These are phyloP conservation scores for Dendronephthya gigantea DNA, from an alignment of 64 coral and sea anemone genomes.

Conservation along the genomic window DNA sequence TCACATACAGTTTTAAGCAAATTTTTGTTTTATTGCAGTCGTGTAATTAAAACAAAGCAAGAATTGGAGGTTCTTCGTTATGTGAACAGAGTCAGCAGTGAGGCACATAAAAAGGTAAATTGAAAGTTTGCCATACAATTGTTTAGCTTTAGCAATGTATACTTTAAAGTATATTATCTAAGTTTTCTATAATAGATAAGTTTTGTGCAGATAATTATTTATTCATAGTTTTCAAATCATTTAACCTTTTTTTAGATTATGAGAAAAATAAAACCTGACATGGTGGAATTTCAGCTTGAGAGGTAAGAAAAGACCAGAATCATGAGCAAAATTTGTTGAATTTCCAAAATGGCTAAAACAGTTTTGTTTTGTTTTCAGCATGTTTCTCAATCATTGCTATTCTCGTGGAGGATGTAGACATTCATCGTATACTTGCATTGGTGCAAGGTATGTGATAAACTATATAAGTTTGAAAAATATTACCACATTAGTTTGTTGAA, in stretches of 20 bases:
- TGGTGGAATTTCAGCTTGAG: conserved; percentile 18
- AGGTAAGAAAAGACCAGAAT: neutral
- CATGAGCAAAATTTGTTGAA: too few species aligned
- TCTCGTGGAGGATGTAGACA: conserved; percentile 75
- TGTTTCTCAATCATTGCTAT: conserved; percentile 81
- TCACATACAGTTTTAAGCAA: neutral
- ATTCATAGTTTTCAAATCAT: too few species aligned
- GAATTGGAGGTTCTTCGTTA: conserved; percentile 77
- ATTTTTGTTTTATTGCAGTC: conserved; percentile 22
- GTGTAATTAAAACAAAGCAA: conserved; percentile 86
- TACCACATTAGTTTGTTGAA: neutral
- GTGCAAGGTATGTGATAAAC: conserved; percentile 50
- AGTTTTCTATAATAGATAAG: too few species aligned
- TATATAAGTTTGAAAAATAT: neutral
- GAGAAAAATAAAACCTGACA: neutral
- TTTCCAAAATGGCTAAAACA: neutral
- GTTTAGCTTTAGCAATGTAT: too few species aligned
- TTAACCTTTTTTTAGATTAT: conserved; percentile 6
- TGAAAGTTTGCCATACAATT: too few species aligned
- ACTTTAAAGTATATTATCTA: too few species aligned
- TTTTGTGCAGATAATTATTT: too few species aligned
- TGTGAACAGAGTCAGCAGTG: conserved; percentile 72
- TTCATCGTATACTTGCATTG: conserved; percentile 78
- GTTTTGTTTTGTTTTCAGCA: conserved; percentile 24
- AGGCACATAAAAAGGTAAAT: conserved; percentile 81